These are phyloP conservation scores for Liopterus haemorrhoidalis DNA, from an alignment of 2,888 invertebrate genomes.

Conservation along the genomic window DNA sequence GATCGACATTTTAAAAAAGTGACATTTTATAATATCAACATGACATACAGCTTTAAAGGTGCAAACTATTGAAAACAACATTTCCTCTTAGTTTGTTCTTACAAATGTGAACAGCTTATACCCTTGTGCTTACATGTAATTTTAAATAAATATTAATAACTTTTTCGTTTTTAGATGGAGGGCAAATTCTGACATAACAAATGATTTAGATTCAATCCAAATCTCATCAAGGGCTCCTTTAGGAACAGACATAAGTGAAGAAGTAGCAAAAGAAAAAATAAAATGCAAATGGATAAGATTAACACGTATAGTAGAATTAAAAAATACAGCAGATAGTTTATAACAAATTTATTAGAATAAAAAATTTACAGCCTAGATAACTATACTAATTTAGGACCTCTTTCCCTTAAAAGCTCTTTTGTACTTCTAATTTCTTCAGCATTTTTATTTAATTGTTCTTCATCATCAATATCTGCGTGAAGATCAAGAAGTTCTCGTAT, in stretches of 20 bases:
- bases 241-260: constrained; percentile 54
- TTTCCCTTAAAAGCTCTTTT: constrained; percentile 48
- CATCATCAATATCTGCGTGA: constrained; percentile 50
- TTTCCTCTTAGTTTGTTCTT: no score
- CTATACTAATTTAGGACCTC: constrained; percentile 53
- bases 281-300: constrained; percentile 50
- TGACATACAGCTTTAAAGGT: no score
- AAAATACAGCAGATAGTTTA: constrained; percentile 16
- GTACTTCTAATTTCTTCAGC: constrained; percentile 48
- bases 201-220: constrained; percentile 56
- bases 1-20: no score
- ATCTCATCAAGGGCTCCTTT: constrained; percentile 56
- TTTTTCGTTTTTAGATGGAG: constrained; percentile 37
- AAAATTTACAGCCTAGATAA: constrained; percentile 14
- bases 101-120: no score
- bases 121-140: constrained; percentile 2
- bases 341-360: constrained; percentile 20
- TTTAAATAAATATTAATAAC: constrained; percentile 9
- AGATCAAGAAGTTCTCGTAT: constrained; percentile 63
- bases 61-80: no score
- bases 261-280: constrained; percentile 54
- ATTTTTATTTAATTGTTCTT: constrained; percentile 46
- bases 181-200: constrained; percentile 40
- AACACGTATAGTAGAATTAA: constrained; percentile 32
- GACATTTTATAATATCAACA: no score